These are phyloP conservation scores for Sebastes goodei DNA, from an alignment of 2,797 vertebrate species.

Conservation along the genomic window DNA sequence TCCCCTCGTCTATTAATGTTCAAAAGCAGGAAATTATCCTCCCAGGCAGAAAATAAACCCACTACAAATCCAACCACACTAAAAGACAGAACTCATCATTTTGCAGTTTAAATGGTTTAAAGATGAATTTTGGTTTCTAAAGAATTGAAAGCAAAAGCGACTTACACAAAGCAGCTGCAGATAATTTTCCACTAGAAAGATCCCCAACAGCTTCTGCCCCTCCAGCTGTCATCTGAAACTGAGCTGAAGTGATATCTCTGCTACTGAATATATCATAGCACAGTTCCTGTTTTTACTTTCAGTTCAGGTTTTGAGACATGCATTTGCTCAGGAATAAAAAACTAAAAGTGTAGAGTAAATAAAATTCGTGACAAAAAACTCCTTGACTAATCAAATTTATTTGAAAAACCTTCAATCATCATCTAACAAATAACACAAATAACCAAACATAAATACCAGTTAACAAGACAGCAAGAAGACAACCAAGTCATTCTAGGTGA, in stretches of 20 bases:
- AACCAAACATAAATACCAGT: constrained; percentile 48
- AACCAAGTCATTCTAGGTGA: constrained; percentile 8
- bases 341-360: not conserved
- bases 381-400: constrained; percentile 63
- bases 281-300: constrained; percentile 79
- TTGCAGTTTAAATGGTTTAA: not conserved
- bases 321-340: not conserved
- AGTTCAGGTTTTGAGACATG: constrained; percentile 51
- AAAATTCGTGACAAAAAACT: not conserved
- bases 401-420: constrained; percentile 47
- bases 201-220: not conserved
- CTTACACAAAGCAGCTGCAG: constrained; percentile 50
- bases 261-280: not conserved
- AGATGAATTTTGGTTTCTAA: not conserved
- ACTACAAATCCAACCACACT: not conserved
- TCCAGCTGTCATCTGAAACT: not conserved
- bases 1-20: constrained; percentile 7
- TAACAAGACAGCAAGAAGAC: constrained; percentile 23
- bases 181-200: not conserved
- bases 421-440: constrained; percentile 48
- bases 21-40: not conserved
- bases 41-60: not conserved
- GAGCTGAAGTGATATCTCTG: not conserved
- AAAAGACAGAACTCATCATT: not conserved
- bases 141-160: constrained; percentile 20